Conservation (phyloP, 2,797 vertebrate genomes). For the Rhinatrema bivittatum region DNA sequence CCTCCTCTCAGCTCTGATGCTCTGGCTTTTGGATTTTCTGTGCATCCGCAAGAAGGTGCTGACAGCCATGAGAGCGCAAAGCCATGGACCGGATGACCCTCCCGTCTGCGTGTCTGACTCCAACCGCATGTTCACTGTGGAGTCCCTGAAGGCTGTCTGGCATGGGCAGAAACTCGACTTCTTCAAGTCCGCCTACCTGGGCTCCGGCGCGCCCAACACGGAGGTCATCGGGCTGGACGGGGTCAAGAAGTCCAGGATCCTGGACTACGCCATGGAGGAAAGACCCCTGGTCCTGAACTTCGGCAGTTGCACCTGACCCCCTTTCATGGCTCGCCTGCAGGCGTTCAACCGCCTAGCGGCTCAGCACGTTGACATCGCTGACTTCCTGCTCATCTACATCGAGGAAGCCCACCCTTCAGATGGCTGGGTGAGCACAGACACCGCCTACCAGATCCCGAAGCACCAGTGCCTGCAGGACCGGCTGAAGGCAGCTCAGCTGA, state of each 20-base stretch:
- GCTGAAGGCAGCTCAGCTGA: constrained; percentile 77
- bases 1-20: constrained; percentile 84
- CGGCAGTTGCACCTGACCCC: constrained; percentile 98
- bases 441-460: constrained; percentile 85
- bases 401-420: constrained; percentile 96
- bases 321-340: constrained; percentile 93
- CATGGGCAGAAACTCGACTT: constrained; percentile 94
- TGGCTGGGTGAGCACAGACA: constrained; percentile 95
- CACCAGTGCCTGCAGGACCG: constrained; percentile 92
- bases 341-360: constrained; percentile 85
- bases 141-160: constrained; percentile 92
- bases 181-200: constrained; percentile 88
- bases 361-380: constrained; percentile 84
- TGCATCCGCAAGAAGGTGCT: constrained; percentile 89
- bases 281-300: constrained; percentile 93
- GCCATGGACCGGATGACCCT: constrained; percentile 76
- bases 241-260: constrained; percentile 64
- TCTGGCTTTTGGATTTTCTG: constrained; percentile 93
- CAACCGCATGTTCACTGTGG: constrained; percentile 89
- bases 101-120: constrained; percentile 90
- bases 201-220: constrained; percentile 81
- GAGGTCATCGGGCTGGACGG: constrained; percentile 82
- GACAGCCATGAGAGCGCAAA: constrained; percentile 47
- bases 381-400: constrained; percentile 93
- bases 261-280: constrained; percentile 79